A percentile compares a stretch with the other conserved stretches of the same genome.
These are phyloP conservation scores for Tricholaema leucomelas DNA, from an alignment of 2,113 vertebrate genomes.

Conservation along the genomic window DNA sequence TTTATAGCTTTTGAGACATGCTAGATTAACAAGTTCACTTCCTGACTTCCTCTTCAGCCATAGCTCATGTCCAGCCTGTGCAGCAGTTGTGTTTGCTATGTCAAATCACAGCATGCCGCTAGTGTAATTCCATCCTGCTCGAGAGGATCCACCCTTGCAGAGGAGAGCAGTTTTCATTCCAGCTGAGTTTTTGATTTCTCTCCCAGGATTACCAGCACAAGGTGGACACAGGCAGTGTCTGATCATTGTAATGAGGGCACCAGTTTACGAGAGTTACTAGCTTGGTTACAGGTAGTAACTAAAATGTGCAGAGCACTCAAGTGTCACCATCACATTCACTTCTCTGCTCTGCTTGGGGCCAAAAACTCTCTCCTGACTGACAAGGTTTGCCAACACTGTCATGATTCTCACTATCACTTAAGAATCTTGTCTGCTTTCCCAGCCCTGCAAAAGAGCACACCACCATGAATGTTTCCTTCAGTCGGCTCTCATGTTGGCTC, in stretches of 20 bases:
- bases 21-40: constrained; percentile 6
- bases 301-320: neutral
- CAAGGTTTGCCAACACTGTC: neutral
- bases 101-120: neutral
- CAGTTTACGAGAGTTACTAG: neutral
- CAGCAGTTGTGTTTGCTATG: neutral
- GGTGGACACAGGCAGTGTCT: neutral
- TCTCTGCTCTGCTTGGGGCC: neutral
- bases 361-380: neutral
- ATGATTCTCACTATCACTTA: accelerated
- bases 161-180: neutral
- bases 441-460: neutral
- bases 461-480: neutral
- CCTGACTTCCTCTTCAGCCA: neutral
- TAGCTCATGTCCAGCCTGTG: neutral
- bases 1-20: neutral
- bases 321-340: neutral
- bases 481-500: neutral
- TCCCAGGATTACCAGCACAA: neutral
- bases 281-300: neutral
- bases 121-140: neutral
- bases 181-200: neutral
- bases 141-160: neutral
- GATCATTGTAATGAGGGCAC: neutral
- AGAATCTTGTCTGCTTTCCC: neutral